Evolutionary conservation across 92 coral and sea anemone species (phyloP).

Genomic region (Metridium senile): DNA sequence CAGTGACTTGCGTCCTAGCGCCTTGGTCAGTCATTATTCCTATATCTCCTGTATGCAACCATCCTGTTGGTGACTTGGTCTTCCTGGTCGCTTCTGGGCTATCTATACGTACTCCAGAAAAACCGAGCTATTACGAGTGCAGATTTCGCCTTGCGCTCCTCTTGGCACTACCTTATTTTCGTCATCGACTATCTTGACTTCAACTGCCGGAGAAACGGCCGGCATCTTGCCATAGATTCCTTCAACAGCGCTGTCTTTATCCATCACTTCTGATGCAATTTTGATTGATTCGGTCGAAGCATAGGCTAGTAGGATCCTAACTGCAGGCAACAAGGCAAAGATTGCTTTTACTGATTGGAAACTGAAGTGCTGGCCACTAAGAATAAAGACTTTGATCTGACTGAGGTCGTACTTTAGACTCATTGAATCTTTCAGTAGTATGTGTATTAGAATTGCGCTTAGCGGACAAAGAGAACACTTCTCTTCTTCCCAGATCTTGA

Average conservation of each 20-base stretch:
- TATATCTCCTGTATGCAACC: constrained; percentile 23
- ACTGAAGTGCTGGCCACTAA: background rate
- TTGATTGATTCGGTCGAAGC: background rate
- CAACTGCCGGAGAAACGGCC: background rate
- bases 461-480: background rate
- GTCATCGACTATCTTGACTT: background rate
- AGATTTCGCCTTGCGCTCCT: constrained; percentile 22
- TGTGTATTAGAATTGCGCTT: background rate
- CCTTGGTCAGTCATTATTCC: constrained; percentile 37
- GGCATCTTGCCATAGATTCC: background rate
- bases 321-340: background rate
- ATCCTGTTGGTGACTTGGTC: constrained; percentile 24
- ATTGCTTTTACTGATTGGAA: background rate
- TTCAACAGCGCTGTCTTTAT: background rate
- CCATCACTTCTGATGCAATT: background rate
- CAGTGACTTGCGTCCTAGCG: constrained; percentile 22
- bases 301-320: background rate
- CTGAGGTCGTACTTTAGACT: background rate
- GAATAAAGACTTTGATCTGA: background rate
- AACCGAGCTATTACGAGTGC: constrained; percentile 4
- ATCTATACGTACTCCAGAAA: constrained; percentile 11
- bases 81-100: constrained; percentile 4
- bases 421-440: background rate
- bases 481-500: background rate
- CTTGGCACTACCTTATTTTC: background rate